Evolutionary conservation across 2,888 invertebrate genomes (phyloP).

Genomic region (Parnassius orleans): DNA sequence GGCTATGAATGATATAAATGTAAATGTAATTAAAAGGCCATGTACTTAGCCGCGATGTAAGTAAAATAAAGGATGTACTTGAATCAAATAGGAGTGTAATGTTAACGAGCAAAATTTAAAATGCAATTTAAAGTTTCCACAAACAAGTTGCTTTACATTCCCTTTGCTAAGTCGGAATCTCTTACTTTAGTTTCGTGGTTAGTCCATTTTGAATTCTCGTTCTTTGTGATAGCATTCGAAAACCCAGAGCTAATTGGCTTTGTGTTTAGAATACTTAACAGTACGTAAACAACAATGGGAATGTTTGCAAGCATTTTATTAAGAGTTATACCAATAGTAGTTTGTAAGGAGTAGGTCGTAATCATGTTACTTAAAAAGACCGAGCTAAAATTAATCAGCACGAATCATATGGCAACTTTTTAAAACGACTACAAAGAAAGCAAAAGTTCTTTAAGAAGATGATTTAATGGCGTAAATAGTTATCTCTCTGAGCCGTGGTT

Average conservation of each 20-base stretch:
- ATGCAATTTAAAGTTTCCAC: conserved; percentile 76
- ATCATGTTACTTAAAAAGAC: too few relatives aligned
- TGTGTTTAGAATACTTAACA: conserved; percentile 34
- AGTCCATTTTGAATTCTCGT: conserved; percentile 55
- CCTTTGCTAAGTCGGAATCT: conserved; percentile 65
- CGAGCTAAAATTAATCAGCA: too few relatives aligned
- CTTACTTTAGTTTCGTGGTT: conserved; percentile 60
- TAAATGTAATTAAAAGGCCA: conserved; percentile 6
- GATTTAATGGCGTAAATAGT: too few relatives aligned
- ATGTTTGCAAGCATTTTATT: conserved; percentile 12
- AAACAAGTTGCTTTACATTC: conserved; percentile 70
- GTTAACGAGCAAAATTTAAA: conserved; percentile 70
- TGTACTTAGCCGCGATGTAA: conserved; percentile 3
- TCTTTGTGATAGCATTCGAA: conserved; percentile 53
- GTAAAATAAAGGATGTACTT: conserved; percentile 27
- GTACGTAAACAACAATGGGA: conserved; percentile 31
- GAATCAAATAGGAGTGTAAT: conserved; percentile 45
- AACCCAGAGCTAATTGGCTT: conserved; percentile 52
- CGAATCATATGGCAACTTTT: too few relatives aligned
- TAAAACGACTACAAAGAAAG: too few relatives aligned
- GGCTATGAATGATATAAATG: not conserved
- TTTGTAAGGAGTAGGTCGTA: not conserved
- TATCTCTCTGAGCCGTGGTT: too few relatives aligned
- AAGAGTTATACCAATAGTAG: conserved; percentile 4
- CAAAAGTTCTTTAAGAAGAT: too few relatives aligned